These are phyloP conservation scores for Carposina sasakii DNA, from an alignment of 1,140 invertebrate genomes.

Conservation along the genomic window DNA sequence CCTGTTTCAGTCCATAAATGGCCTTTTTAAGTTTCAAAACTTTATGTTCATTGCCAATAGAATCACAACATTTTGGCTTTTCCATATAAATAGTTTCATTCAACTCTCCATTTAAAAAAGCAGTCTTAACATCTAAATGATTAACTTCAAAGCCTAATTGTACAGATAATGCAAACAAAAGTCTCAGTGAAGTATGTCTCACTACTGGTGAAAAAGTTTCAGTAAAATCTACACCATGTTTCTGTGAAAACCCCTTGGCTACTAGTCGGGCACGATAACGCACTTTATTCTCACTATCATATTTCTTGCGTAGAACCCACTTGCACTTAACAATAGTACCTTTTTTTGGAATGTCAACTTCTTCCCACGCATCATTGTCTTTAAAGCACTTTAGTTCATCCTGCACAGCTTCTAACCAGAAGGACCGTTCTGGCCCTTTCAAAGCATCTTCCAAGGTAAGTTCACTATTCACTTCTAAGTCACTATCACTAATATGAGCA, in stretches of 20 bases:
- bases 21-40: slow-evolving; percentile 27
- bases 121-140: slow-evolving; percentile 4
- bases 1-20: slow-evolving; percentile 50
- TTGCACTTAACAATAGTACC: slow-evolving; percentile 23
- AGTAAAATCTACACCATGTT: not conserved
- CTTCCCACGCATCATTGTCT: slow-evolving; percentile 25
- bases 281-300: slow-evolving; percentile 16
- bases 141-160: not conserved
- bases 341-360: slow-evolving; percentile 10
- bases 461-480: not conserved
- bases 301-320: slow-evolving; percentile 29
- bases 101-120: slow-evolving; percentile 4
- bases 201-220: slow-evolving; percentile 1
- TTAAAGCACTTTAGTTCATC: slow-evolving; percentile 27
- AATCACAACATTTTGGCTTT: slow-evolving; percentile 6
- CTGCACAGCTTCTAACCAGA: slow-evolving; percentile 17
- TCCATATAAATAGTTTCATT: slow-evolving; percentile 6
- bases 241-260: slow-evolving; percentile 49
- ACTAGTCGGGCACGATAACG: slow-evolving; percentile 51
- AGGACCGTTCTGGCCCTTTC: slow-evolving; percentile 18
- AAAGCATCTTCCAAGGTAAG: slow-evolving; percentile 15
- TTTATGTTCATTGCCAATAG: slow-evolving; percentile 6
- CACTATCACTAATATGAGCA: slow-evolving; percentile 5
- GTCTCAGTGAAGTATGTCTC: not conserved
- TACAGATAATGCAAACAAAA: slow-evolving; percentile 7